Evolutionary conservation across 2,113 vertebrate genomes (phyloP), one percentile per base, ranked within the genome.

Genomic region (Phyllostomus discolor): DNA sequence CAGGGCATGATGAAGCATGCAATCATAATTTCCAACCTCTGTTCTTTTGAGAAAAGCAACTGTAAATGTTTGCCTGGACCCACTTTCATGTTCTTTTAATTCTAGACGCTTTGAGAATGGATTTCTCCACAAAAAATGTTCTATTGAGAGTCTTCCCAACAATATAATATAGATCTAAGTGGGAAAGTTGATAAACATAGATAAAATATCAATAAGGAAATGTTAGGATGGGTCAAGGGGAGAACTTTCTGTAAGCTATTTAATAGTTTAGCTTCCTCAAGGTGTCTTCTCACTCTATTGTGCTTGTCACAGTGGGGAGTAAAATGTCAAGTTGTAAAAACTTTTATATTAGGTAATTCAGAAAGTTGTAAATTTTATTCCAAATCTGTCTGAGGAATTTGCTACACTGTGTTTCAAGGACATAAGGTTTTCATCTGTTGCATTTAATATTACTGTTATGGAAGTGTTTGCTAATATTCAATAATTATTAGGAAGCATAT

Each of bases 151-250:
- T 86, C 31, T 96, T 64, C 26, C 24, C 54, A 95, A 15, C 86
- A 80, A 90, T 19, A 92, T 41, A 88, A 70, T 35, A n/a, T 48
- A 79, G 24, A 3, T 6, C 76, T 59, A 82, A 69, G 17, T 67
- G 43, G 57, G 59, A 84, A 88, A 94, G 1, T 66, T 20, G 41
- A 88, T 62, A 54, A 70, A 57, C 59, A 88, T 33, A 59, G 10
- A 75, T 76, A 97, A 93, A 46, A 54, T 76, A 46, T 35, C 38
- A 80, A n/a, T 72, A 88, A 93, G 43, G 19, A 97, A 91, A 96
- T 93, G 14, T 84, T 86, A 86, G 3, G 16, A 14, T 88, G 0
- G n/a, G 52, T 35, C 17, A 35, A 94, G 75, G 50, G 26, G 62
- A 92, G 31, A 93, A 59, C 6, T 89, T 84, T 85, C 5, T 69